A percentile compares a stretch with the other conserved stretches of the same genome.
These are phyloP conservation scores for Yasuhikotakia modesta DNA, from an alignment of 2,797 vertebrate genomes.

Conservation along the genomic window DNA sequence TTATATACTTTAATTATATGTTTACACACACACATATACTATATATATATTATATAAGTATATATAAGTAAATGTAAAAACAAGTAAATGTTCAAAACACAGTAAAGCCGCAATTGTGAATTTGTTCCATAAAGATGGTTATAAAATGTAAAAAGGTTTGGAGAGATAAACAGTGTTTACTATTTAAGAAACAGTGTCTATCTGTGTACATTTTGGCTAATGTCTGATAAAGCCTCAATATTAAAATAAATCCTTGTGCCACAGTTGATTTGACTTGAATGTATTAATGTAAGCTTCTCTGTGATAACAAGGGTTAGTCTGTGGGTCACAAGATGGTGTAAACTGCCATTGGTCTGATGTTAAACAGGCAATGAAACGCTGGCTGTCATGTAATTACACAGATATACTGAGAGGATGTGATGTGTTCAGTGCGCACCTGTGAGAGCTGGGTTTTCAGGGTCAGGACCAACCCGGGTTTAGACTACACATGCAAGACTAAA, in stretches of 20 bases:
- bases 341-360: background rate
- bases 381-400: constrained; percentile 18
- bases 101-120: background rate
- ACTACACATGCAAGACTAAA: constrained; percentile 54
- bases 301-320: background rate
- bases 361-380: background rate
- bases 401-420: constrained; percentile 31
- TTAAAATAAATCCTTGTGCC: background rate
- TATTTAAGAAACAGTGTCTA: constrained; percentile 23
- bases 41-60: no score
- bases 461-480: constrained; percentile 50
- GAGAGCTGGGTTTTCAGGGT: constrained; percentile 50
- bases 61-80: no score
- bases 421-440: constrained; percentile 22
- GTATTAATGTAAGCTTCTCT: background rate
- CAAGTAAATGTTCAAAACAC: background rate
- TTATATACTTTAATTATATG: no score
- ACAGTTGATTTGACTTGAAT: background rate
- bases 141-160: background rate
- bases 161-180: background rate
- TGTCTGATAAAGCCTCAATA: no score
- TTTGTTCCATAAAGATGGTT: constrained; percentile 5
- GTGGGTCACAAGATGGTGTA: background rate
- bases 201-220: background rate
- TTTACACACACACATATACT: no score